Evolutionary conservation across 2,797 vertebrate species (phyloP).

Genomic region (Fratercula arctica): DNA sequence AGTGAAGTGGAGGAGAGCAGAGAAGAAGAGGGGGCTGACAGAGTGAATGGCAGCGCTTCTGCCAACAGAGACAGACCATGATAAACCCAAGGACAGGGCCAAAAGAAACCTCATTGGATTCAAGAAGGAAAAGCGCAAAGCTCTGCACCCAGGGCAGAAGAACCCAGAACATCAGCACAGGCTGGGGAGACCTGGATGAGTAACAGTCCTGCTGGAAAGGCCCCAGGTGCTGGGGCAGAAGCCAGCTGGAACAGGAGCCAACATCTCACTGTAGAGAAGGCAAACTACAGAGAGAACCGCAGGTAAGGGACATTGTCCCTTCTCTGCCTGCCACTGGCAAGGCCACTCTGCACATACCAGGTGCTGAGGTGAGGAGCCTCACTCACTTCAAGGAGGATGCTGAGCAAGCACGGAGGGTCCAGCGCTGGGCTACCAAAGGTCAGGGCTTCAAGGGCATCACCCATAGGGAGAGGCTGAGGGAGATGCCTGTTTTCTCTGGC

Average conservation of each 20-base stretch:
- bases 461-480: background rate
- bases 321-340: background rate
- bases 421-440: background rate
- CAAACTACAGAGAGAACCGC: background rate
- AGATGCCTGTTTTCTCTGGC: background rate
- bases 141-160: background rate
- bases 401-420: background rate
- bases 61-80: background rate
- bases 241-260: background rate
- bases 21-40: background rate
- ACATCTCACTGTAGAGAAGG: background rate
- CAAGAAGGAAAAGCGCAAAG: background rate
- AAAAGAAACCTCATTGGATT: background rate
- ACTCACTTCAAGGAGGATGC: background rate
- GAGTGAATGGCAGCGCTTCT: background rate
- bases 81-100: rapidly evolving
- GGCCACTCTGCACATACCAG: background rate
- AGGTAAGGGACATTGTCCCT: background rate
- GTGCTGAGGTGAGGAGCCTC: background rate
- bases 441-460: background rate
- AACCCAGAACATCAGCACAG: background rate
- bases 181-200: background rate
- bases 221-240: background rate
- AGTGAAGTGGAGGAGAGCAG: background rate
- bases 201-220: background rate